Conservation (phyloP, 2,113 vertebrate genomes). For the Gobio gobio region DNA sequence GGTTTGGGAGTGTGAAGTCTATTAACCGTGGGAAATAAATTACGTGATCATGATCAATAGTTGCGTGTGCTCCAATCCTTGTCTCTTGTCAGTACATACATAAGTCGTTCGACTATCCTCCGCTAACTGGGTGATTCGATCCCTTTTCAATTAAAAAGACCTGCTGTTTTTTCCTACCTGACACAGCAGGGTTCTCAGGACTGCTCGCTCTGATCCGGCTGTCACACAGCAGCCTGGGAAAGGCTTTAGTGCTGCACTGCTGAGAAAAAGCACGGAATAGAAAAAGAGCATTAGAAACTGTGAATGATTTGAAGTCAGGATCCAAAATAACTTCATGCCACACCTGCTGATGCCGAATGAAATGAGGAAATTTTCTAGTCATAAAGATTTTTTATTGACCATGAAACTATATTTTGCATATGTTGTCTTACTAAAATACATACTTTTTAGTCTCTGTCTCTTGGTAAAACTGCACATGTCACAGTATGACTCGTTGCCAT, state of each 20-base stretch:
- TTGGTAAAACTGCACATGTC: neutral
- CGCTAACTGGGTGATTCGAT: slow-evolving; percentile 39
- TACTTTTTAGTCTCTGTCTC: neutral
- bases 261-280: slow-evolving; percentile 14
- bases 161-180: slow-evolving; percentile 41
- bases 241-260: slow-evolving; percentile 34
- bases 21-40: slow-evolving; percentile 21
- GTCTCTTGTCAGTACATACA: slow-evolving; percentile 22
- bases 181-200: slow-evolving; percentile 46
- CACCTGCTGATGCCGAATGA: neutral
- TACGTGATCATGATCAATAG: slow-evolving; percentile 11
- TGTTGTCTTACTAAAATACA: neutral
- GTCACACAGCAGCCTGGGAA: slow-evolving; percentile 47
- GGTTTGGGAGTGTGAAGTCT: neutral
- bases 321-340: neutral
- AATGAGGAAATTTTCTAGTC: neutral
- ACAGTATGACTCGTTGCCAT: neutral
- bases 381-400: neutral
- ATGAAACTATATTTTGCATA: neutral
- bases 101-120: slow-evolving; percentile 21
- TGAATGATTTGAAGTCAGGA: neutral
- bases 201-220: slow-evolving; percentile 47
- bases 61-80: neutral
- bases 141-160: slow-evolving; percentile 55
- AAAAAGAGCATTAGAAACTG: neutral